These are phyloP conservation scores for Ageneiosus marmoratus DNA, from an alignment of 2,113 vertebrate species.

Conservation along the genomic window DNA sequence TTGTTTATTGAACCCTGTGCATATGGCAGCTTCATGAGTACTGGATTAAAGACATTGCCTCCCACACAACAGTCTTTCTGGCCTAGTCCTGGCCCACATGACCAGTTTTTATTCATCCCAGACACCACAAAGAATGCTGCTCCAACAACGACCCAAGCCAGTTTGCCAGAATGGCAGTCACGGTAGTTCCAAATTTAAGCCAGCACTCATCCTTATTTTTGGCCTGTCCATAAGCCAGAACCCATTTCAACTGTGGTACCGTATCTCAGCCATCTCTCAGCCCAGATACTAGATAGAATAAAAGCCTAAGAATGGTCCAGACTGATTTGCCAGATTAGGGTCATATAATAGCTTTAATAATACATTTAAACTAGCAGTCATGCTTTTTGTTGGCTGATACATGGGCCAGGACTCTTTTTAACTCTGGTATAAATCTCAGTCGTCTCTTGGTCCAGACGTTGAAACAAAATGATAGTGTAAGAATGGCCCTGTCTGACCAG, in stretches of 20 bases:
- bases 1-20: neutral
- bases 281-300: neutral
- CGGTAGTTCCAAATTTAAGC: neutral
- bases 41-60: neutral
- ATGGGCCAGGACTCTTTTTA: neutral
- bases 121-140: too few relatives aligned
- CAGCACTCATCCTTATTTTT: neutral
- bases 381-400: slow-evolving; percentile 1
- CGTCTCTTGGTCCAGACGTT: neutral
- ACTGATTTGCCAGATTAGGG: slow-evolving; percentile 17
- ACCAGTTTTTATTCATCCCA: neutral
- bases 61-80: neutral
- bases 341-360: slow-evolving; percentile 11
- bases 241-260: neutral
- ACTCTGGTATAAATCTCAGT: neutral
- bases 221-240: neutral
- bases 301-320: neutral
- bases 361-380: neutral
- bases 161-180: neutral
- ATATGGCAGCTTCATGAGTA: neutral
- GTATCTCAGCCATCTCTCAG: neutral
- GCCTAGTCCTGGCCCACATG: neutral
- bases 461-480: neutral
- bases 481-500: neutral
- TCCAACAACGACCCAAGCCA: neutral